A percentile compares a stretch with the other conserved stretches of the same genome.
These are phyloP conservation scores for Heliocidaris tuberculata DNA, from an alignment of 35 echinoderm and acorn worm genomes.

Conservation along the genomic window DNA sequence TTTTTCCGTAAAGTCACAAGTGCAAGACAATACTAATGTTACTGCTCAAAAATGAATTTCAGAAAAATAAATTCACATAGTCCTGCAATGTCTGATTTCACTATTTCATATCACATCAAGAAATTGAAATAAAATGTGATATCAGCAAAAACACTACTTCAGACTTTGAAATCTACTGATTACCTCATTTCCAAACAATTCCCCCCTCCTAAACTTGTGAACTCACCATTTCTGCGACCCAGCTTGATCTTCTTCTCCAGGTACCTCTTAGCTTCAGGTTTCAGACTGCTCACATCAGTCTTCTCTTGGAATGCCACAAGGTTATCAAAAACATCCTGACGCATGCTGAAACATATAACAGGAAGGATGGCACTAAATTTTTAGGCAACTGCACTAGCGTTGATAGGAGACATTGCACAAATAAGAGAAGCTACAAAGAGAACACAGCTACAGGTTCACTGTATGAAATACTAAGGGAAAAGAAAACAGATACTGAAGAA, in stretches of 20 bases:
- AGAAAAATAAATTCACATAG: too few relatives aligned
- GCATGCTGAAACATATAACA: slow-evolving; percentile 64
- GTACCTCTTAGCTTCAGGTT: slow-evolving; percentile 72
- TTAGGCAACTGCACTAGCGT: too few relatives aligned
- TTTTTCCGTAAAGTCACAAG: too few relatives aligned
- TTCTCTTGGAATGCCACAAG: slow-evolving; percentile 70
- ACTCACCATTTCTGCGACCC: slow-evolving; percentile 86
- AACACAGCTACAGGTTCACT: too few relatives aligned
- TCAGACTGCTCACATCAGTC: slow-evolving; percentile 37
- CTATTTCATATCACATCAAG: too few relatives aligned
- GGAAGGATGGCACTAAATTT: not conserved
- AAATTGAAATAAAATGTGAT: too few relatives aligned
- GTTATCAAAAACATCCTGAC: slow-evolving; percentile 97
- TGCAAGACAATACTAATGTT: too few relatives aligned
- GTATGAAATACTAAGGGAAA: not conserved
- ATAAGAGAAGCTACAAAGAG: not conserved
- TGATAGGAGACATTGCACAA: not conserved
- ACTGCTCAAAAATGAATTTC: too few relatives aligned
- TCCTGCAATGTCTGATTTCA: too few relatives aligned
- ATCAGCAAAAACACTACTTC: too few relatives aligned
- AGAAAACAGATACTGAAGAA: not conserved
- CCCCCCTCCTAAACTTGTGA: not conserved
- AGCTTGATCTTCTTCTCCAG: slow-evolving; percentile 88
- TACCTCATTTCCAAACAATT: too few relatives aligned
- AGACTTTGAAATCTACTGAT: too few relatives aligned